phyloP scores from a whole-genome alignment of 2,113 vertebrate genomes.

The Cyanoramphus novaezelandiae region DNA sequence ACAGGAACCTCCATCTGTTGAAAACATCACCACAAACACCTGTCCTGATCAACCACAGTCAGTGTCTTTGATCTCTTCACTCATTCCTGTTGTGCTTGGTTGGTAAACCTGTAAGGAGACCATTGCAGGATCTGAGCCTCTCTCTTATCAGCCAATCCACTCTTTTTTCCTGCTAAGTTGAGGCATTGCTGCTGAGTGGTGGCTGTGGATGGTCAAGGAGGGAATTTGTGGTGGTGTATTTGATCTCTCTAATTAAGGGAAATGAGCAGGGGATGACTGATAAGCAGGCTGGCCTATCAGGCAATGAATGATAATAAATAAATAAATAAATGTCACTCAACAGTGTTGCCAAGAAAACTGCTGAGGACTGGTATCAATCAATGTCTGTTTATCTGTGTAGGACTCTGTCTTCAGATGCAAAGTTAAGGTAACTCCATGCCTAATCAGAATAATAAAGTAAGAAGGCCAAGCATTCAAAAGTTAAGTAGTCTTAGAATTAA shows the following conservation, averaged over 20 bases:
- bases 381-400: conserved; percentile 47
- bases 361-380: conserved; percentile 37
- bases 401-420: neutral
- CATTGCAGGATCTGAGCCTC: conserved; percentile 51
- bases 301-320: conserved; percentile 56
- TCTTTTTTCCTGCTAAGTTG: conserved; percentile 34
- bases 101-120: conserved; percentile 60
- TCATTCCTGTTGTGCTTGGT: conserved; percentile 44
- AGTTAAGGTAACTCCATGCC: neutral
- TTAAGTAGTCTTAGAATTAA: neutral
- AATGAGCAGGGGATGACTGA: conserved; percentile 65
- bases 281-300: conserved; percentile 67
- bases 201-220: conserved; percentile 70
- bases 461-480: neutral
- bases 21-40: conserved; percentile 67
- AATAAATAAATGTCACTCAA: conserved; percentile 18
- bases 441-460: neutral
- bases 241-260: conserved; percentile 39
- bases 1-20: conserved; percentile 65
- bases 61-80: conserved; percentile 66
- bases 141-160: conserved; percentile 59
- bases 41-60: conserved; percentile 66
- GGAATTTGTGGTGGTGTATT: conserved; percentile 70
- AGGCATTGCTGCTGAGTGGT: conserved; percentile 55
- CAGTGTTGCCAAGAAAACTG: conserved; percentile 24